Base-by-base conservation (phyloP, 1,140 invertebrate genomes). In the Drosophila micromelanica region DNA sequence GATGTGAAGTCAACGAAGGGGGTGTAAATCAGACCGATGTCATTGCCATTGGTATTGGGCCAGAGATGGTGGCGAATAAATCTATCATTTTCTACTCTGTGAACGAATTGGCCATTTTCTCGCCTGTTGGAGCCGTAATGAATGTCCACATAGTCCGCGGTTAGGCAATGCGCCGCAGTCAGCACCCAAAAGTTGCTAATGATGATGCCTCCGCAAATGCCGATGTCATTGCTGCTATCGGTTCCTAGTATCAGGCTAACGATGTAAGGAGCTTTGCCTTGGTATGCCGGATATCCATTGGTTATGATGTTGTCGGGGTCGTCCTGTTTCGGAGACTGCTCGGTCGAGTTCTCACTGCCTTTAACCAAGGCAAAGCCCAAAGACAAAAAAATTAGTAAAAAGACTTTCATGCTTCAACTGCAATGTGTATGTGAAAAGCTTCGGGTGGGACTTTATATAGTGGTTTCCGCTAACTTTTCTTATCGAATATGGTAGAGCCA, bases 171-270 rank as follows among this genome's bases (percentile, higher is more conserved):
- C 5, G 94, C 94, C 3, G 95, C 48, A 2, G 48, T 94, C 38
- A 95, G 69, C 0, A 95, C 85, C 93, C 93, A 94, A 13, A 90
- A 63, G 51, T 90, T 73, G 55, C 86, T 92, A 17, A 95, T 93
- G 37, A 95, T 81, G 15, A 93, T 93, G 5, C 94, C 95, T 2
- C 94, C 95, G 67, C 95, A 82, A 62, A 93, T 54, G 13, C 52
- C 62, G 6, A 42, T 15, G 0, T 15, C 9, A 61, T 92, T 80
- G 42, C 65, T 68, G 1, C 91, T 92, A 12, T 62, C 40, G 0
- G 60, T 90, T 27, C 90, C 73, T 59, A 93, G 72, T 3, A 60
- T 38, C 5, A 94, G 75, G 1, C 91, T 90, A 3, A 92, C 93
- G 64, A 94, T 93, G 61, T 93, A 93, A 5, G 94, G 93, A 48